Percentiles rank a stretch among this genome's conserved stretches.
phyloP scores from a whole-genome alignment of 2,888 invertebrate genomes.

The Tillus elongatus region DNA sequence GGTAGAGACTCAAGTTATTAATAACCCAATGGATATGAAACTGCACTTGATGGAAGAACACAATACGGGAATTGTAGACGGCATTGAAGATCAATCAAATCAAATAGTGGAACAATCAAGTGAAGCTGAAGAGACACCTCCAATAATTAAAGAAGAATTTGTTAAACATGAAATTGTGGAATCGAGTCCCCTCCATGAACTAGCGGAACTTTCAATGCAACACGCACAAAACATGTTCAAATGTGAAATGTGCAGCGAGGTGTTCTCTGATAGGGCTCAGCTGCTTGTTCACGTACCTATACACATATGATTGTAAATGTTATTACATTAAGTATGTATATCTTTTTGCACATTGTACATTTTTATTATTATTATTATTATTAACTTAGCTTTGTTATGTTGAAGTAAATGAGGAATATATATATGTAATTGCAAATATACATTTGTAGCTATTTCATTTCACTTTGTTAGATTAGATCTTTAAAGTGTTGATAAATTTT shows the following conservation, averaged over 20 bases:
- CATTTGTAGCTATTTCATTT: too few relatives aligned
- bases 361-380: too few relatives aligned
- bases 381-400: too few relatives aligned
- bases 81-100: constrained; percentile 20
- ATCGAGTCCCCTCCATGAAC: constrained; percentile 43
- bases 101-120: constrained; percentile 6
- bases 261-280: constrained; percentile 65
- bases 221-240: constrained; percentile 49
- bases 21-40: neutral
- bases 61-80: neutral
- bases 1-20: neutral
- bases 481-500: too few relatives aligned
- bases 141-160: neutral
- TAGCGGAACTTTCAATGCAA: constrained; percentile 45
- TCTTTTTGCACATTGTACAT: too few relatives aligned
- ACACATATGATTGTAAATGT: constrained; percentile 62
- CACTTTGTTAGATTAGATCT: too few relatives aligned
- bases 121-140: neutral
- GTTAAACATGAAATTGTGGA: constrained; percentile 41
- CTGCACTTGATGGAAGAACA: constrained; percentile 7
- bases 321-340: too few relatives aligned
- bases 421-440: too few relatives aligned
- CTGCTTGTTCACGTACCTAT: constrained; percentile 70
- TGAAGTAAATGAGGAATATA: too few relatives aligned
- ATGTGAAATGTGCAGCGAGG: constrained; percentile 75